Evolutionary conservation across 2,113 vertebrate species (phyloP).

Genomic region (Sitta europaea): DNA sequence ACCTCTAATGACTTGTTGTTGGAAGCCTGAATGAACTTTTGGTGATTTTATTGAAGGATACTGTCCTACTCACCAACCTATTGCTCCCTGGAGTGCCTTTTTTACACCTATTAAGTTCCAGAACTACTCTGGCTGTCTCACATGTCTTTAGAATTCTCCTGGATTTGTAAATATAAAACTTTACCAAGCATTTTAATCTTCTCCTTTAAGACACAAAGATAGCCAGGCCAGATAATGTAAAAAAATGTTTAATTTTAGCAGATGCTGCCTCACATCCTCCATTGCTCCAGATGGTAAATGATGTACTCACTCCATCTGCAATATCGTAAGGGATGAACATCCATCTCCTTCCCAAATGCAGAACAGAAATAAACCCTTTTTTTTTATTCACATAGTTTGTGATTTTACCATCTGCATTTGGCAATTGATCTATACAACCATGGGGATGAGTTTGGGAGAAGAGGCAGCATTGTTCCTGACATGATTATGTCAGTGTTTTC

Average conservation of each 20-base stretch:
- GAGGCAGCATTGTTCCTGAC: background rate
- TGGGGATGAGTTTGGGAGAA: background rate
- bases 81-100: background rate
- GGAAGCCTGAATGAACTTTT: background rate
- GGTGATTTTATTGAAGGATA: background rate
- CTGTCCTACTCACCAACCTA: background rate
- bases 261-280: slow-evolving; percentile 22
- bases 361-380: background rate
- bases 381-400: background rate
- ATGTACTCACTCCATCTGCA: background rate
- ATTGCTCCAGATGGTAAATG: slow-evolving; percentile 41
- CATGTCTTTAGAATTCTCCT: background rate
- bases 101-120: background rate
- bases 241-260: slow-evolving; percentile 49
- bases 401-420: slow-evolving; percentile 12
- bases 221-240: slow-evolving; percentile 10
- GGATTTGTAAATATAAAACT: background rate
- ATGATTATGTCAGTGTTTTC: background rate
- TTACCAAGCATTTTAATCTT: background rate
- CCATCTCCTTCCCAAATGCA: background rate
- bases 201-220: background rate
- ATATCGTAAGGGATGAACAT: slow-evolving; percentile 21
- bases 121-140: background rate
- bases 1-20: background rate
- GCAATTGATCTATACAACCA: background rate